Evolutionary conservation across 1,140 invertebrate genomes (phyloP).

Genomic region (Macrosteles quadrilineatus): DNA sequence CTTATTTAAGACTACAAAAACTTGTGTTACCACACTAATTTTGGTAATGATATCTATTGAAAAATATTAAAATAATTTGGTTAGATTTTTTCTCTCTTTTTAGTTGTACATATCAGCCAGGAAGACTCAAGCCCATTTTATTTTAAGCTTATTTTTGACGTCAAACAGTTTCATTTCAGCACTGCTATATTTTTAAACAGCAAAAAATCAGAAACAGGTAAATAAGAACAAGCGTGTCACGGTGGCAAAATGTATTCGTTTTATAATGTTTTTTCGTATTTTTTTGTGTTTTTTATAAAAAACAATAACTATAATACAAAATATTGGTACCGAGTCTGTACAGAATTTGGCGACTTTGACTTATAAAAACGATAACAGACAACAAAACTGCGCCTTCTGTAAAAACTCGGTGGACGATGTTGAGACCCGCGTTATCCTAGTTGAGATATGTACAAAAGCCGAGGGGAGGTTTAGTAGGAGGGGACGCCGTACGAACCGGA

Average conservation of each 20-base stretch:
- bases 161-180: no score
- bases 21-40: no score
- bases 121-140: no score
- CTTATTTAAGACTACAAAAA: no score
- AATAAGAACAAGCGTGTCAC: constrained; percentile 18
- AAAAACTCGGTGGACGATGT: constrained; percentile 6
- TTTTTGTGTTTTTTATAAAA: constrained; percentile 36
- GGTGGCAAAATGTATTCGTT: constrained; percentile 36
- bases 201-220: no score
- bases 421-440: constrained; percentile 9
- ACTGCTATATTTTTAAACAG: no score
- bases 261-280: constrained; percentile 35
- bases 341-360: neutral
- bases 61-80: no score
- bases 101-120: no score
- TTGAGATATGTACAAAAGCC: constrained; percentile 9
- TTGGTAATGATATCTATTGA: no score
- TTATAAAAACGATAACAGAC: constrained; percentile 11
- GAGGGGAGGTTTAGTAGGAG: constrained; percentile 34
- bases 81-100: no score
- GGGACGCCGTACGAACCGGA: constrained; percentile 64
- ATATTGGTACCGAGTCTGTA: constrained; percentile 12
- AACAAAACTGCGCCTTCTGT: constrained; percentile 15
- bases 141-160: no score
- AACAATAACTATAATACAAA: constrained; percentile 30